phyloP scores from a whole-genome alignment of 2,888 invertebrate genomes.

The Aelia acuminata region DNA sequence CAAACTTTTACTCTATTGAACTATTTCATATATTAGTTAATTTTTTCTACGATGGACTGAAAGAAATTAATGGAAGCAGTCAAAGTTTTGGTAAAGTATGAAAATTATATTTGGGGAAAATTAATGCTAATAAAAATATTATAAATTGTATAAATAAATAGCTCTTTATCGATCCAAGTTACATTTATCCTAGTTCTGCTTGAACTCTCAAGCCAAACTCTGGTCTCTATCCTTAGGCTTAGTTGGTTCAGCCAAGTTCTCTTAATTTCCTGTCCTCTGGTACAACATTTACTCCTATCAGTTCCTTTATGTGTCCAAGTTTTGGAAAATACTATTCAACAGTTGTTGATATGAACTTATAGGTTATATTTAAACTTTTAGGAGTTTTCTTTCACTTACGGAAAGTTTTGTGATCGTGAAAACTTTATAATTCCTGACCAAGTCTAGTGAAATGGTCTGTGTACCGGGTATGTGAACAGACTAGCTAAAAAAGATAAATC shows the following conservation, averaged over 20 bases:
- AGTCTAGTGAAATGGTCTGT: too few relatives aligned
- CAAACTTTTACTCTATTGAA: too few relatives aligned
- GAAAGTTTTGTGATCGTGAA: too few relatives aligned
- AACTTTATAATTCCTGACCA: too few relatives aligned
- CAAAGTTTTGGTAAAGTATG: too few relatives aligned
- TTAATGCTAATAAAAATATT: background rate
- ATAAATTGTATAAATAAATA: background rate
- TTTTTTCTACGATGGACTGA: too few relatives aligned
- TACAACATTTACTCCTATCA: background rate
- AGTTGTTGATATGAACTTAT: background rate
- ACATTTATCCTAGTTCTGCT: background rate
- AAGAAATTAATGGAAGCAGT: too few relatives aligned
- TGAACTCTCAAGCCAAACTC: background rate
- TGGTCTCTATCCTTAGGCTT: background rate
- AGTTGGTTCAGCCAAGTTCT: conserved; percentile 9
- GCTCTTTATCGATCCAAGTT: background rate
- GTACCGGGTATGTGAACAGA: too few relatives aligned
- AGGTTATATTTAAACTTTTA: background rate
- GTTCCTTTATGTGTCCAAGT: background rate
- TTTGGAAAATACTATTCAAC: background rate
- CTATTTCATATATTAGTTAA: too few relatives aligned
- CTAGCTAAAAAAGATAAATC: too few relatives aligned
- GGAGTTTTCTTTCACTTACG: too few relatives aligned
- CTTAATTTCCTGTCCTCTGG: conserved; percentile 9
- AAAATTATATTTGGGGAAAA: too few relatives aligned